phyloP scores from a whole-genome alignment of 2,888 invertebrate species.

The Callosobruchus maculatus region DNA sequence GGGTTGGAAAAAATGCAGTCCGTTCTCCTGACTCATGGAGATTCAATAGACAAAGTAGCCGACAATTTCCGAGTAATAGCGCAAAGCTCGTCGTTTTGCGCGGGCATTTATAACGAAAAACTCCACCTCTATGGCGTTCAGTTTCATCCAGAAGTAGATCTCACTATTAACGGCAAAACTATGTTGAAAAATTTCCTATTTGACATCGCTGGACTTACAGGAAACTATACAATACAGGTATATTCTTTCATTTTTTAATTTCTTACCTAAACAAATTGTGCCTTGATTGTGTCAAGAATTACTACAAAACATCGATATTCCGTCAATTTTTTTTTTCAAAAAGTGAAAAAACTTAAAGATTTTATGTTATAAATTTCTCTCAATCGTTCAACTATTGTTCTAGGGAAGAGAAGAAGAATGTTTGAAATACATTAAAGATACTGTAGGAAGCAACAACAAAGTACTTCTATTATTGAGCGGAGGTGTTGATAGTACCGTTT shows the following conservation, averaged over 20 bases:
- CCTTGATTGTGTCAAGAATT: no score
- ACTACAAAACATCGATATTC: no score
- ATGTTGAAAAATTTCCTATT: constrained; percentile 95
- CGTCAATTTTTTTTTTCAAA: no score
- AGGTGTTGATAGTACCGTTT: constrained; percentile 99
- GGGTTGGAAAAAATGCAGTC: constrained; percentile 82
- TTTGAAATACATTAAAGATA: constrained; percentile 85
- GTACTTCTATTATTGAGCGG: constrained; percentile 91
- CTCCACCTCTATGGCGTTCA: constrained; percentile 91
- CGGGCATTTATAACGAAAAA: constrained; percentile 89
- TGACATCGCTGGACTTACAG: constrained; percentile 82
- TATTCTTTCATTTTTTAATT: neutral
- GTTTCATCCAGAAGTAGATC: constrained; percentile 98
- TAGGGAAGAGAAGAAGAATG: constrained; percentile 80
- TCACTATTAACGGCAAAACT: constrained; percentile 62
- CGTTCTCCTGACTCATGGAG: constrained; percentile 95
- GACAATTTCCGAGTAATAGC: constrained; percentile 85
- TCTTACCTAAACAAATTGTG: neutral
- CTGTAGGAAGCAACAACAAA: constrained; percentile 80
- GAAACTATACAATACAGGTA: constrained; percentile 78
- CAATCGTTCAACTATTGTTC: no score
- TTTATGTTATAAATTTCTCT: no score
- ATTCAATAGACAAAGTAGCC: constrained; percentile 89
- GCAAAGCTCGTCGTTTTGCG: constrained; percentile 76
- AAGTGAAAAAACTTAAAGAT: no score